phyloP scores from a whole-genome alignment of 2,888 invertebrate genomes.

The Nomada fucata region DNA sequence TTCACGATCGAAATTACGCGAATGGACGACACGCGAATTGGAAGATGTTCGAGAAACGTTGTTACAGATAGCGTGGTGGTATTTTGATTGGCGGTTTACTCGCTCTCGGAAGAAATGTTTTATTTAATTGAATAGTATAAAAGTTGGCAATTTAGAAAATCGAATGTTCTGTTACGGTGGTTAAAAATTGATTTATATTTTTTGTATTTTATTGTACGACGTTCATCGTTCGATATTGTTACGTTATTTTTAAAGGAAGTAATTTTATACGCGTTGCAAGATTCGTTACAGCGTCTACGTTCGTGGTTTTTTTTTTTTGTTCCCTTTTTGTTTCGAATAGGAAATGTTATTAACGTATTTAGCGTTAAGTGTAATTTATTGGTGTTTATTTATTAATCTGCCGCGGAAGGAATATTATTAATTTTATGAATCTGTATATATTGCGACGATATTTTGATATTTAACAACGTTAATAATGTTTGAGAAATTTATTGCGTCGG shows the following conservation, averaged over 20 bases:
- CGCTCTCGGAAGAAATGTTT: slow-evolving; percentile 26
- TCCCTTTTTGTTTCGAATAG: background rate
- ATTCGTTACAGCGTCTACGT: background rate
- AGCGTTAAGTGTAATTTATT: too few species aligned
- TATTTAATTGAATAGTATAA: slow-evolving; percentile 14
- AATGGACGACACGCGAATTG: background rate
- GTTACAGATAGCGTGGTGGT: slow-evolving; percentile 26
- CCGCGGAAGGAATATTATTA: too few species aligned
- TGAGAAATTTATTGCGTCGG: too few species aligned
- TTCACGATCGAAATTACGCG: background rate
- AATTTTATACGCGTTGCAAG: background rate
- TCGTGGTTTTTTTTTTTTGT: background rate
- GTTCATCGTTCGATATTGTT: background rate
- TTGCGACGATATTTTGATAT: too few species aligned
- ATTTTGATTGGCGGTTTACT: slow-evolving; percentile 28
- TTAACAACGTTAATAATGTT: too few species aligned
- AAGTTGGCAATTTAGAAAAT: background rate
- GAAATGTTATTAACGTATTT: background rate
- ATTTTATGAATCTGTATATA: too few species aligned
- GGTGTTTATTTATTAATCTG: too few species aligned
- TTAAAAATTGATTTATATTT: background rate
- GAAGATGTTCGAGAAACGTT: background rate
- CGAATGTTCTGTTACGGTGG: background rate
- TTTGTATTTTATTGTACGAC: background rate
- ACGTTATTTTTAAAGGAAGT: background rate